Evolutionary conservation across 2,888 invertebrate genomes (phyloP), one percentile per base, ranked within the genome.

Genomic region (Ellobium chinense): DNA sequence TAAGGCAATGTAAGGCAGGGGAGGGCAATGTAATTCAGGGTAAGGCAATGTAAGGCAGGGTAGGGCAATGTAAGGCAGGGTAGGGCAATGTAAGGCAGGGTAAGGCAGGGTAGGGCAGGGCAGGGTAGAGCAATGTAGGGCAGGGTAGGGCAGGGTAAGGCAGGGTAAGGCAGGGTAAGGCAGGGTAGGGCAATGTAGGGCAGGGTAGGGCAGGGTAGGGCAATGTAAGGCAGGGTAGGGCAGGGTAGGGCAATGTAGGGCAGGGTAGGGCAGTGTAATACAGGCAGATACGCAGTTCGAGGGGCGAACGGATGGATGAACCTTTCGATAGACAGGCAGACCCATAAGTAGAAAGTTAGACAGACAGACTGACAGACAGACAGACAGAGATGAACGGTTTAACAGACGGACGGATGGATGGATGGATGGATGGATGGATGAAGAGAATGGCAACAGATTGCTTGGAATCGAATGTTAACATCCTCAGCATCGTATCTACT

Each of bases 241-340:
- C 3, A 60, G 62, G 70, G 62, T 46, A 27, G 66, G 58, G 37
- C 56, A 73, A 27, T 66, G 27, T 75, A 5, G 68, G 18, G 37
- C 29, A 69, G 68, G 69, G 31, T 65, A 54, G 60, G 18, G 46
- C 18, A 66, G 21, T 18, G 58, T 31, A 18, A 39, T n/a, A 75
- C 9, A 63, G 36, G 9, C 21, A 18, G 77, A 27, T 31, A 14
- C 14, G 18, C 24, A 31, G 24, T 18, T 58, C 1, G 60, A 46
- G 46, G 21, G 65, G 27, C 39, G 70, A 27, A 80, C 7, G 39
- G 27, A 63, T 24, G 39, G 34, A 80, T 5, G 72, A 46, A 72
- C 24, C 76, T 24, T 75, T 36, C 69, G 34, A 82, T 2, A 60
- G 39, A 60, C 39, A 65, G 60, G 66, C 24, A 80, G 34, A 78